Base-by-base conservation (phyloP, 2,888 invertebrate genomes). In the Oligia fasciuncula region DNA sequence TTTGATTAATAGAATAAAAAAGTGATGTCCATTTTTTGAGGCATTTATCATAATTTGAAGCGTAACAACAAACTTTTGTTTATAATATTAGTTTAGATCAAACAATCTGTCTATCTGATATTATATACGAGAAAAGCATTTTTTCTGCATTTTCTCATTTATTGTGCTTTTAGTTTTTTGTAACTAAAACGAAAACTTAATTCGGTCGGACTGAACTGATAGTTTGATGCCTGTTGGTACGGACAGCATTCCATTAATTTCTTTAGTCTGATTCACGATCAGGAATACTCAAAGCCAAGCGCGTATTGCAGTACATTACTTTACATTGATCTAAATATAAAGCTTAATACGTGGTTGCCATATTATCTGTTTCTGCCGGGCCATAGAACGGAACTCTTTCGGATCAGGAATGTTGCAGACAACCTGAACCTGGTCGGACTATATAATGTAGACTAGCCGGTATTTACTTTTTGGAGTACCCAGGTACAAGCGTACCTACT, bases 281-380 rank as follows among this genome's bases (percentile, higher is more conserved):
- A 73, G 77, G 71, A 84, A 85, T 83, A 76, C 84, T 78, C 65
- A 46, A 76, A 80, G 66, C 77, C 69, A 76, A 80, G 68, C 81
- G 63, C 51, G 49, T 76, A 62, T 70, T 70, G 76, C 78, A 69
- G 60, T 85, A 73, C 75, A 83, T 80, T 85, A 77, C 73, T 85
- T 79, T 88, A 87, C 76, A 80, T 66, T 81, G 77, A 69, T 89
- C 91, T 91, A 91, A 91, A 92, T 90, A 91, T 91, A 91, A 89
- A 85, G 68, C 85, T 84, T 82, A 88, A 90, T 80, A 87, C 88
- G 85, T 85, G 84, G 88, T 89, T 84, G 86, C 87, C 89, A 88
- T 91, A 90, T 68, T 91, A 90, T 80, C 89, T 90, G 85, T 87
- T 81, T 83, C 80, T 86, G 86, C 73, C 80, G 17, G 85, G 73